Base-by-base conservation (phyloP, 2,888 invertebrate genomes). In the Pegoplata infirma region DNA sequence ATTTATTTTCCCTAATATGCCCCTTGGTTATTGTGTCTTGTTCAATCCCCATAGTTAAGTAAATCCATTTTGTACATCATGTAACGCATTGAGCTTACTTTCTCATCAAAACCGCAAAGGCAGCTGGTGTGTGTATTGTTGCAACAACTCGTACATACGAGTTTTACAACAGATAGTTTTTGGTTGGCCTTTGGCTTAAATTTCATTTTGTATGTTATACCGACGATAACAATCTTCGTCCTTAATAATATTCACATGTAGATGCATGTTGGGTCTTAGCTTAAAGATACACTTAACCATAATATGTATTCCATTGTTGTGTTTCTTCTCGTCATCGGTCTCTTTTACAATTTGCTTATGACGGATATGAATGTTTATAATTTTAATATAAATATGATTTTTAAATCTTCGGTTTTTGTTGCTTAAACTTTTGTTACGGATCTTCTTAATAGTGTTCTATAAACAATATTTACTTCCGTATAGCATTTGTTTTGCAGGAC, bases 371-470 rank as follows among this genome's bases (percentile, higher is more conserved):
- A 61, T 73, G 72, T 64, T 40, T 44, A 73, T 63, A 72, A 72
- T 63, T 72, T 72, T 55, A 72, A 72, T 73, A 64, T 73, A 44
- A 58, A 64, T 49, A 73, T 58, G 64, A 64, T 58, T 73, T 53
- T 12, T 36, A 73, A 56, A 58, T 32, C 49, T 64, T 73, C 64
- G 64, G 47, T 56, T 49, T 49, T 36, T 73, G 58, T 19, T 64
- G 58, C 40, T 21, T 12, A 23, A 32, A 28, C 69, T 55, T 63
- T 63, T 55, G 46, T 64, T 64, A 63, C 32, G 40, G 14, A 49
- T 14, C 40, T 19, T 19, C 36, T 58, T 73, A 28, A 51, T 51
- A 49, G 21, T 47, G 12, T n/a, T 25, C 46, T 25, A 2, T 25
- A 40, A 19, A n/a, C 36, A 12, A n/a, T n/a, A 40, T 12, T 46